Conservation (phyloP, 2,888 invertebrate genomes). For the Drosophila mayaguana region DNA sequence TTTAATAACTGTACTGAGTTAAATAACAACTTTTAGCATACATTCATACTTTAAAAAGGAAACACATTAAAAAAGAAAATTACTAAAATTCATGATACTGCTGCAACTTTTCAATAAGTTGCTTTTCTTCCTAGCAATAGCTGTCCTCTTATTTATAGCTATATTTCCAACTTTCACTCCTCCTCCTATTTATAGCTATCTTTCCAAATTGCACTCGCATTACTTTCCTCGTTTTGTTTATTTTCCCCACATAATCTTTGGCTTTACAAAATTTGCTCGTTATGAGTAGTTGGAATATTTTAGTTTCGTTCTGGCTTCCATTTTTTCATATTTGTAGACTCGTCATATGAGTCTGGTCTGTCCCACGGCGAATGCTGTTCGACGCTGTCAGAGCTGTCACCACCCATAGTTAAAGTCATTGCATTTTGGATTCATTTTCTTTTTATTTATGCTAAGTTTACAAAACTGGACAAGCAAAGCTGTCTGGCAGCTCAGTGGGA, state of each 20-base stretch:
- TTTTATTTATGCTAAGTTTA: slow-evolving; percentile 28
- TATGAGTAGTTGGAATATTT: background rate
- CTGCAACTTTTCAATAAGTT: background rate
- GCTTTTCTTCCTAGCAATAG: background rate
- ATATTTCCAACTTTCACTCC: background rate
- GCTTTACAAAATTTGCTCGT: background rate
- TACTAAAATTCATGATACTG: too few species aligned
- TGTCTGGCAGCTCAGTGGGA: background rate
- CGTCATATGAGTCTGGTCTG: slow-evolving; percentile 36
- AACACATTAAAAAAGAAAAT: too few species aligned
- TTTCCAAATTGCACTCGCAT: background rate
- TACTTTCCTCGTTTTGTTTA: background rate
- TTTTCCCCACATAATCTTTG: background rate
- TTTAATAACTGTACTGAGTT: too few species aligned
- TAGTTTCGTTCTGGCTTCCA: background rate
- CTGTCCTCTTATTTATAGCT: background rate
- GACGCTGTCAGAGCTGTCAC: background rate
- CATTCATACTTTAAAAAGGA: too few species aligned
- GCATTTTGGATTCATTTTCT: slow-evolving; percentile 20
- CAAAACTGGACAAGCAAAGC: background rate
- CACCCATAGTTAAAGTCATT: slow-evolving; percentile 36
- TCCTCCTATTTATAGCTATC: too few species aligned
- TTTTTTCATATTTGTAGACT: slow-evolving; percentile 32
- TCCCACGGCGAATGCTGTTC: background rate
- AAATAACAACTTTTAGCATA: too few species aligned